Evolutionary conservation across 2,888 invertebrate species (phyloP), one percentile per base, ranked within the genome.

Genomic region (Amorpha juglandis): DNA sequence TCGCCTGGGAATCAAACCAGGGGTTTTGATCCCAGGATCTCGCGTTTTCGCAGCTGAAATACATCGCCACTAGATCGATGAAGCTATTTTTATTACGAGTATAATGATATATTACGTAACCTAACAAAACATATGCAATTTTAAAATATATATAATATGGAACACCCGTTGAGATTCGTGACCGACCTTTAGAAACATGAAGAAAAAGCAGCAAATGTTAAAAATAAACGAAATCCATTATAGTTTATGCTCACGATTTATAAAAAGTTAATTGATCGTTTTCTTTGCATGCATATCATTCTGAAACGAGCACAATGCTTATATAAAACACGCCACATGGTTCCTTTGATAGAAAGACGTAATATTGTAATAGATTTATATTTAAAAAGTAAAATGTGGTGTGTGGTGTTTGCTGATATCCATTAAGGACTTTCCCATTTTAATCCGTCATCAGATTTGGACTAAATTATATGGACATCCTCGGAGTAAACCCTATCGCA

Each of bases 181-280:
- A 19, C 58, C 9, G 58, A 42, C 19, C 19, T 12, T 58, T 58
- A 12, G 11, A 19, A 58, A 12, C 33, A 58, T 19, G 7, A 16
- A 38, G 16, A 58, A 42, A 19, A 19, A 42, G 19, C 16, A 19
- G 19, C 1, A 16, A 19, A 58, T 21, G 38, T 58, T 19, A 52
- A 52, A 52, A 27, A 14, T 35, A 21, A 58, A 58, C 19, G 42
- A 19, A 58, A 58, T 58, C 58, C 16, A 58, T 58, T 58, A 52
- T 27, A 58, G 6, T 58, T 58, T 58, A 52, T 27, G 42, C 35
- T n/a, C 33, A 16, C 35, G 53, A 8, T 53, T 38, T 16, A 55
- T 38, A 58, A 58, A 58, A 58, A 58, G 42, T 58, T 19, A 19
- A 58, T 58, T 19, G 21, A 38, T 11, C 38, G 42, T 58, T 58